Conservation (phyloP, 2,888 invertebrate species). For the Mesoligia furuncula region DNA sequence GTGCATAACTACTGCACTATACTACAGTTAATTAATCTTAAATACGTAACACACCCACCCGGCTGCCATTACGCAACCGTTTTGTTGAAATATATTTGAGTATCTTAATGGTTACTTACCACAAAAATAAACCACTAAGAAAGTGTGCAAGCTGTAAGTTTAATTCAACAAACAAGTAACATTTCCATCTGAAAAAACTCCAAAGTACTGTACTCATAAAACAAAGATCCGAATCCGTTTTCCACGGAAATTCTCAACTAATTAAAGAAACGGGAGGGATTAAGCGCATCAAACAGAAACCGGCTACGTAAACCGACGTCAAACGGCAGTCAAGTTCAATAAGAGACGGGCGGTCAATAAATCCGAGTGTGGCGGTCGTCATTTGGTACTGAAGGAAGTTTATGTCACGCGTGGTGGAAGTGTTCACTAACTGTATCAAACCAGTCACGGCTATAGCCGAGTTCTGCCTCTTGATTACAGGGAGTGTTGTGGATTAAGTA, state of each 20-base stretch:
- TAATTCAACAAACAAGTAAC: background rate
- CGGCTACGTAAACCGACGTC: slow-evolving; percentile 41
- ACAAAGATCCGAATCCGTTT: slow-evolving; percentile 21
- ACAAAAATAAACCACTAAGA: background rate
- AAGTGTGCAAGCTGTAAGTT: background rate
- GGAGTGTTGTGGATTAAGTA: background rate
- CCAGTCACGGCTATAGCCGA: slow-evolving; percentile 12
- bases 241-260: slow-evolving; percentile 31
- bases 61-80: background rate
- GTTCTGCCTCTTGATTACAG: slow-evolving; percentile 3
- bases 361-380: slow-evolving; percentile 59
- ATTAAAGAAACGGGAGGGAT: slow-evolving; percentile 41
- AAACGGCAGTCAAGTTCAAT: slow-evolving; percentile 62
- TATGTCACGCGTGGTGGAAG: slow-evolving; percentile 64
- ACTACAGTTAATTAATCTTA: background rate
- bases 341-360: slow-evolving; percentile 60
- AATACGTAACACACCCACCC: background rate
- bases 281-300: slow-evolving; percentile 42
- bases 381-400: slow-evolving; percentile 72
- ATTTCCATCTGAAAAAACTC: slow-evolving; percentile 6
- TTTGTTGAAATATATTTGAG: background rate
- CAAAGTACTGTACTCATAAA: slow-evolving; percentile 20
- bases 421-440: slow-evolving; percentile 24
- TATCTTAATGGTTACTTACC: background rate
- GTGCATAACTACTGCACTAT: no score